Percentiles rank a stretch among this genome's conserved stretches.
Conservation (phyloP, 2,888 invertebrate species). For the Graphium colonna region DNA sequence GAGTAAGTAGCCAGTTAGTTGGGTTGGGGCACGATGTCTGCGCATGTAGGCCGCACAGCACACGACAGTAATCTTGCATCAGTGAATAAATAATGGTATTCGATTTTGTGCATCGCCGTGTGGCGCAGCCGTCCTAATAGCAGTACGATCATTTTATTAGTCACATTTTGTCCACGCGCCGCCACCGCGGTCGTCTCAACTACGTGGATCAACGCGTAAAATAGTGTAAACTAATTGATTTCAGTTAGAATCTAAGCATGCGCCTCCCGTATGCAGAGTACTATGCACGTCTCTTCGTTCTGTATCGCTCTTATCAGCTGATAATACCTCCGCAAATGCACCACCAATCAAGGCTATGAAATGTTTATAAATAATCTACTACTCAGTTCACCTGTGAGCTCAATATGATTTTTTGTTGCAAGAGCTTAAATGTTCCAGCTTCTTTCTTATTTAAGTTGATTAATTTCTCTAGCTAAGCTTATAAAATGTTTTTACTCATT, state of each 20-base stretch:
- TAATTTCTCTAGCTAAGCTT: too few species aligned
- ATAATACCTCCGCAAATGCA: slow-evolving; percentile 55
- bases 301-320: slow-evolving; percentile 70
- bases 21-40: slow-evolving; percentile 51
- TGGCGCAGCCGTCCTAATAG: slow-evolving; percentile 55
- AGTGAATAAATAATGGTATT: slow-evolving; percentile 70
- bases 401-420: not conserved
- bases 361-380: slow-evolving; percentile 48
- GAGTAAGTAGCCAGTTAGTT: slow-evolving; percentile 49
- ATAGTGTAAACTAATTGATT: slow-evolving; percentile 56
- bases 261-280: slow-evolving; percentile 52
- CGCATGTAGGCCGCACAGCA: slow-evolving; percentile 70
- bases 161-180: slow-evolving; percentile 33
- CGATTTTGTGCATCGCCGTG: slow-evolving; percentile 67
- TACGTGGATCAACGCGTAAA: slow-evolving; percentile 27
- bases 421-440: too few species aligned
- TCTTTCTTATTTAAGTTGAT: too few species aligned
- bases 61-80: slow-evolving; percentile 70
- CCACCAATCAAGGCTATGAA: slow-evolving; percentile 42
- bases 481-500: too few species aligned
- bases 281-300: slow-evolving; percentile 40
- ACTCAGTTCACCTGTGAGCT: slow-evolving; percentile 15
- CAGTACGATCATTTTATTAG: slow-evolving; percentile 38
- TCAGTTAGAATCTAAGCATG: slow-evolving; percentile 58
- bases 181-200: slow-evolving; percentile 19